phyloP scores from a whole-genome alignment of 2,113 vertebrate genomes.

The Plecotus auritus region DNA sequence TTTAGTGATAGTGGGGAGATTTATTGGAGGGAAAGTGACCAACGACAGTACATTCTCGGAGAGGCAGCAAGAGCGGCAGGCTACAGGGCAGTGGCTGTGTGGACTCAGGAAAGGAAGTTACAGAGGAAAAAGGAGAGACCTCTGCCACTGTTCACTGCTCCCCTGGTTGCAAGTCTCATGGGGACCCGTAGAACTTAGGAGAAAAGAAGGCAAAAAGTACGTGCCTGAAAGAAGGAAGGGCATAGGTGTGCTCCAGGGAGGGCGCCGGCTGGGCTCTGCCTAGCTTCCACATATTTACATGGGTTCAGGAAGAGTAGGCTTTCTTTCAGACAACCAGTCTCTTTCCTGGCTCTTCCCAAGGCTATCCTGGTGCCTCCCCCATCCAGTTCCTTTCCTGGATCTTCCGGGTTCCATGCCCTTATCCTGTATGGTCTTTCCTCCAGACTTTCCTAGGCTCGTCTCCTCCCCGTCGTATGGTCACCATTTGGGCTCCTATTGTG shows the following conservation, averaged over 20 bases:
- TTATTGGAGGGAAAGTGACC: background rate
- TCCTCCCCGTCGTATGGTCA: background rate
- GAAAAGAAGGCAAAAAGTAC: background rate
- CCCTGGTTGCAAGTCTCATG: background rate
- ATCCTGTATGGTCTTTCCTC: background rate
- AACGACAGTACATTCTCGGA: background rate
- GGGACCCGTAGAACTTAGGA: background rate
- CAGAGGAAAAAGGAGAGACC: background rate
- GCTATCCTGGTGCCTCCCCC: background rate
- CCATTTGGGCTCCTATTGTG: background rate
- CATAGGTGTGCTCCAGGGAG: background rate
- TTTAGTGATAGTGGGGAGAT: background rate
- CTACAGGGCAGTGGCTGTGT: background rate
- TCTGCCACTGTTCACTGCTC: background rate
- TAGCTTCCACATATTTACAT: background rate
- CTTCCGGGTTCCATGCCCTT: background rate
- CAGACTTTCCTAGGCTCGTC: background rate
- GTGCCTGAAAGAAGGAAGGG: background rate
- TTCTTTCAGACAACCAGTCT: background rate
- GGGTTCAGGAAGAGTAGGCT: background rate
- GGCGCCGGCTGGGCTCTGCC: background rate
- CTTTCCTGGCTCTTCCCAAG: background rate
- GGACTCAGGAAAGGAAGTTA: background rate
- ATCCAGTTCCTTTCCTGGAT: background rate
- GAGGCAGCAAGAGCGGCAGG: background rate